phyloP scores from a whole-genome alignment of 2,113 vertebrate genomes.

The Cinclus mexicanus region DNA sequence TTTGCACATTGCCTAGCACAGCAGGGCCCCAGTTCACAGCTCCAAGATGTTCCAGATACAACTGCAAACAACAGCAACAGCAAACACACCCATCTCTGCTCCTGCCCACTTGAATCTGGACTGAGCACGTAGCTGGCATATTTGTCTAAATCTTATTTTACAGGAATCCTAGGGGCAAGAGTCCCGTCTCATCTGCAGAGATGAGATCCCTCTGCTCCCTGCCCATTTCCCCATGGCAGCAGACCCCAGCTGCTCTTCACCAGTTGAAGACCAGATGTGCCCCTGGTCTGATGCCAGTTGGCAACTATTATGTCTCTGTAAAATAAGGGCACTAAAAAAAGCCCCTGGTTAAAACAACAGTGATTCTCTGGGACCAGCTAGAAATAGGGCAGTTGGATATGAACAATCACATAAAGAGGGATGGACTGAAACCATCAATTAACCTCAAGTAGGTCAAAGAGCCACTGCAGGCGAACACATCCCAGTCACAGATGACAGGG shows the following conservation, averaged over 20 bases:
- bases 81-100: not conserved
- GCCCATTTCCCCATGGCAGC: not conserved
- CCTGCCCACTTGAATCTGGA: not conserved
- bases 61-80: not conserved
- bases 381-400: not conserved
- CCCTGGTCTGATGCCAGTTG: not conserved
- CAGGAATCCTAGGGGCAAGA: not conserved
- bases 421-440: slow-evolving; percentile 19
- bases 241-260: not conserved
- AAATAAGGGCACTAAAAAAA: not conserved
- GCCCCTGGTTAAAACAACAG: not conserved
- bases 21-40: not conserved
- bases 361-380: not conserved
- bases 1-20: not conserved
- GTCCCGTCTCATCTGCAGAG: not conserved
- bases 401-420: not conserved
- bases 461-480: not conserved
- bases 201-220: not conserved
- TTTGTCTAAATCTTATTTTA: not conserved
- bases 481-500: not conserved
- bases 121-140: not conserved
- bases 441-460: slow-evolving; percentile 46
- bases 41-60: not conserved
- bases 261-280: not conserved
- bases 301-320: not conserved